Base-by-base conservation (phyloP, 2,888 invertebrate species). In the Cotesia congregata region DNA sequence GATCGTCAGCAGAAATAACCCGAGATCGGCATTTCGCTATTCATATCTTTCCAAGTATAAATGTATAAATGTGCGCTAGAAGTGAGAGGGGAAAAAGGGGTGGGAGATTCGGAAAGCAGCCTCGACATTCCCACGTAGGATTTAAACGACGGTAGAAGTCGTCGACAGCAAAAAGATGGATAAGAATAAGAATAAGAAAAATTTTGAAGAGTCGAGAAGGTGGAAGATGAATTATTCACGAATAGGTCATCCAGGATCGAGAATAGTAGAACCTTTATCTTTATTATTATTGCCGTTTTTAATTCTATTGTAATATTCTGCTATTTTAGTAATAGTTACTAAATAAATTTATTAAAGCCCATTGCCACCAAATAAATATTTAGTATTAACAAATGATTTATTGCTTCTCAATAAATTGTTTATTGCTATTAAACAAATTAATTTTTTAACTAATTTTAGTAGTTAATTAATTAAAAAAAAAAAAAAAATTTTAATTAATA, bases 121-220 rank as follows among this genome's bases (percentile, higher is more conserved):
- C 50, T 50, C 50, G 50, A 50, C 50, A 50, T 50, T 50, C 12
- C 50, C 50, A 50, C 50, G 50, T 50, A 50, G 50, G 50, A 50
- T 50, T 50, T 50, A 7, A 50, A 50, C 50, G 50, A 12, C 50
- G 59, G 39, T 17, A 64, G 17, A 30, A 39, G 72, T 15, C n/a
- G 59, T 61, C 30, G 9, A 71, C 30, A 61, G 70, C 30, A 70
- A 70, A 17, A 61, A 50, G 50, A 20, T 15, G 70, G 38, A 72
- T 30, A 40, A 62, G 72, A 72, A 65, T 39, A 40, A 72, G 62
- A 72, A 62, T 62, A 65, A 72, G 64, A 15, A 59, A 72, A 17
- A 50, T 64, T 62, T 38, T 7, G 64, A 30, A 20, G n/a, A 30
- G 30, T 30, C 72, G 6, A 61, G 60, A 20, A 38, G 7, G 17